Base-by-base conservation (phyloP, 1,140 invertebrate species). In the Physella acuta region DNA sequence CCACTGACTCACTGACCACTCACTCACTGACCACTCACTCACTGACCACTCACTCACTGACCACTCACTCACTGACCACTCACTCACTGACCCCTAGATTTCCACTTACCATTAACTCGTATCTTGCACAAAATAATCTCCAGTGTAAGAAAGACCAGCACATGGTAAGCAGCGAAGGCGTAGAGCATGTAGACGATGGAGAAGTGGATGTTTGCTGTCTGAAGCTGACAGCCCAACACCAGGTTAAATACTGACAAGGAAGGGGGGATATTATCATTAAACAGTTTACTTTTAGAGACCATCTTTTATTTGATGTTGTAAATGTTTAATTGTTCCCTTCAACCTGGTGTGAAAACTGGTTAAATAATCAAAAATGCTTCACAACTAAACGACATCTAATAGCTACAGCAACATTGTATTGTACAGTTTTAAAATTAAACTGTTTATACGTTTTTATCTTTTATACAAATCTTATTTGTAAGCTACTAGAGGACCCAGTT, bases 181-280 rank as follows among this genome's bases (percentile, higher is more conserved):
- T 92, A 92, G 61, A 97, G 84, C 49, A 97, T 89, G 88, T 90
- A 96, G 73, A 92, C 89, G 75, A 91, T 89, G 90, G 93, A 93
- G 26, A 90, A 86, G 0, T 94, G 93, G 39, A 96, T 84, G 75
- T 92, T 90, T n/a, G 94, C 92, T 84, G 94, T 93, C 73, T 88
- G 88, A 61, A 97, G 84, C 72, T 90, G 89, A 2, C 93, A 90
- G 26, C 94, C 92, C 76, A 97, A 92, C 88, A 97, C 96, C 76
- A 98, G 93, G 59, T 94, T 92, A 17, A 94, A 90, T 86, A 97
- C 93, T 95, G 87, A n/a, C 20, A 74, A 59, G n/a, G 59, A 73
- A 56, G 37, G 30, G 59, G 58, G 26, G 53, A 26, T 11, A 56
- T 11, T 17, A 56, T 16, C 11, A 26, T 4, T 4, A 37, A 5